Evolutionary conservation across 2,113 vertebrate genomes (phyloP).

Genomic region (Podilymbus podiceps): DNA sequence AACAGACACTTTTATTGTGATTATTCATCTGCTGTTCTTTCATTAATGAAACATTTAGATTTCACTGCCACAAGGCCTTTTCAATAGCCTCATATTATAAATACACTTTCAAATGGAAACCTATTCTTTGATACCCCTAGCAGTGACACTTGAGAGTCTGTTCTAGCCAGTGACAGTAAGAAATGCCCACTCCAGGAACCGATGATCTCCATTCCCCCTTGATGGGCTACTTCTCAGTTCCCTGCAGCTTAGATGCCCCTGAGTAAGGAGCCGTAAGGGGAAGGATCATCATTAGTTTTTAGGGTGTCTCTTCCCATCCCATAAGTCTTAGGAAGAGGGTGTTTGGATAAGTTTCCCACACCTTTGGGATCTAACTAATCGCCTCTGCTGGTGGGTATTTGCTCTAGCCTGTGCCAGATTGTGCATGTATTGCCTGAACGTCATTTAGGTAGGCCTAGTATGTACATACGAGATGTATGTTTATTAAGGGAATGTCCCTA

Average conservation of each 20-base stretch:
- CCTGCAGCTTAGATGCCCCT: not conserved
- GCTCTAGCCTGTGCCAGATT: not conserved
- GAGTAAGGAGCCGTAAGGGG: not conserved
- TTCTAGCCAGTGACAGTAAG: not conserved
- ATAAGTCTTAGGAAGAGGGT: not conserved
- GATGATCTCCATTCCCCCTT: not conserved
- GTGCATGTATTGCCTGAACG: not conserved
- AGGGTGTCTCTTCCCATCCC: not conserved
- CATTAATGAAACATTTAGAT: conserved; percentile 53
- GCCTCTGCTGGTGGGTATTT: not conserved
- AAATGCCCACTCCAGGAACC: not conserved
- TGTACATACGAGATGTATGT: not conserved
- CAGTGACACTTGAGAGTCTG: not conserved
- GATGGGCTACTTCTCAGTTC: not conserved
- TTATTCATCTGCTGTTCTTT: conserved; percentile 49
- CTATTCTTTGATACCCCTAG: not conserved
- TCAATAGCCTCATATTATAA: not conserved
- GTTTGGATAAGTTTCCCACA: not conserved
- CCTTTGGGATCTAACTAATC: not conserved
- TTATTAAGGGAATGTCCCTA: not conserved
- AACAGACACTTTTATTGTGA: conserved; percentile 59
- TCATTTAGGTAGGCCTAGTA: not conserved
- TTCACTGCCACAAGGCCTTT: conserved; percentile 13
- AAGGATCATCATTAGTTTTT: not conserved
- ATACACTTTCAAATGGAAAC: not conserved